Conservation (phyloP, 2,113 vertebrate genomes). For the Mormyrus lacerda region DNA sequence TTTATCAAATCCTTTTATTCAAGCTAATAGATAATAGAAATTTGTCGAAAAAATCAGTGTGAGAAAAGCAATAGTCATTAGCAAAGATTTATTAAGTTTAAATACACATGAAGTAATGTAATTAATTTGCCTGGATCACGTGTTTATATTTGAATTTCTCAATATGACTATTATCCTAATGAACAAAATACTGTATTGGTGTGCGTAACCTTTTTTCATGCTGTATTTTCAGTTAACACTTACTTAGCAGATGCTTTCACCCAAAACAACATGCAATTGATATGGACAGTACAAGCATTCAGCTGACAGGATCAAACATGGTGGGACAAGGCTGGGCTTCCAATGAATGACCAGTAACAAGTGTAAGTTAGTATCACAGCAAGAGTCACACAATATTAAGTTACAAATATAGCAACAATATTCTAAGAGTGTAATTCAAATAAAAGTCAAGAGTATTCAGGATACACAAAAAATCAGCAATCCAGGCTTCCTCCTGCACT, state of each 20-base stretch:
- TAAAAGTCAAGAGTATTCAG: background rate
- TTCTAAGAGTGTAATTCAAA: background rate
- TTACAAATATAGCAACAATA: background rate
- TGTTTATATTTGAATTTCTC: background rate
- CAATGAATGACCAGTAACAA: background rate
- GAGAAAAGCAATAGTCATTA: background rate
- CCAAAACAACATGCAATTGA: background rate
- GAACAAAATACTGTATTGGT: background rate
- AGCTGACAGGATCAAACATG: background rate
- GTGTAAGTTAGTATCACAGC: background rate
- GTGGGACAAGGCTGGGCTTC: background rate
- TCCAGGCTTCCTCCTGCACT: too few relatives aligned
- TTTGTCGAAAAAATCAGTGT: background rate
- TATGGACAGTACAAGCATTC: background rate
- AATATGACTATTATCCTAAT: background rate
- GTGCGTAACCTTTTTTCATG: background rate
- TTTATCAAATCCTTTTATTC: background rate
- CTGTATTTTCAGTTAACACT: background rate
- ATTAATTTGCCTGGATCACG: background rate
- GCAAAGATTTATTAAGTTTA: background rate
- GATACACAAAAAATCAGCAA: too few relatives aligned
- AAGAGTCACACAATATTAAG: background rate
- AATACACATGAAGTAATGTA: background rate
- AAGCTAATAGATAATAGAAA: background rate
- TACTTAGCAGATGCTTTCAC: background rate